Percentiles rank a stretch among this genome's conserved stretches.
These are phyloP conservation scores for Ophion costatus DNA, from an alignment of 2,888 invertebrate species.

Conservation along the genomic window DNA sequence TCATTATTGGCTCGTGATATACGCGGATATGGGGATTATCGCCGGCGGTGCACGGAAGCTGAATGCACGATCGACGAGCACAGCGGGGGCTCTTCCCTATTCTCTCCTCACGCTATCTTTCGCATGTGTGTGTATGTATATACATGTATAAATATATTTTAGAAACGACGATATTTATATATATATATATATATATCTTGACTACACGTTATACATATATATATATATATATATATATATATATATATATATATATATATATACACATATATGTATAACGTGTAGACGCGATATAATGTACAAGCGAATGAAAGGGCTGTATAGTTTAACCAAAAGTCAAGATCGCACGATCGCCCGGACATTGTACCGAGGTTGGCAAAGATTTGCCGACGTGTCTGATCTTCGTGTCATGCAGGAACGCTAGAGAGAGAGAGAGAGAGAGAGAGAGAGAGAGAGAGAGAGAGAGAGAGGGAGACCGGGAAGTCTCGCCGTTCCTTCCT, in stretches of 20 bases:
- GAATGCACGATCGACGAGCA: conserved; percentile 53
- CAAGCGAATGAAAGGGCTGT: conserved; percentile 7
- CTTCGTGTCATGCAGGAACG: conserved; percentile 24
- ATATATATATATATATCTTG: no score
- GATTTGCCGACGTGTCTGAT: conserved; percentile 63
- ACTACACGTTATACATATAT: no score
- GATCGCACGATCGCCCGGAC: conserved; percentile 53
- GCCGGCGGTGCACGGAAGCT: conserved; percentile 47
- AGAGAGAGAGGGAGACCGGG: neutral
- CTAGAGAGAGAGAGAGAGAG: conserved; percentile 12
- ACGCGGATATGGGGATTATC: conserved; percentile 27
- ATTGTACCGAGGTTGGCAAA: conserved; percentile 62
- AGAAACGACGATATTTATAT: no score
- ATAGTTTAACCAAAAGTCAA: conserved; percentile 61
- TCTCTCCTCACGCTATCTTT: neutral
- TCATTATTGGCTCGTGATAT: conserved; percentile 7
- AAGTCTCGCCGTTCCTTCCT: neutral
- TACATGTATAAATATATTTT: no score
- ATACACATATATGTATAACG: neutral
- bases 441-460: conserved; percentile 13
- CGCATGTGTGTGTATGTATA: neutral
- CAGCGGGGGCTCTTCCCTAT: conserved; percentile 35
- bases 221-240: no score
- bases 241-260: no score
- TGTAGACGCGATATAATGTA: neutral